phyloP scores from a whole-genome alignment of 2,797 vertebrate species.

The Neosalanx taihuensis region DNA sequence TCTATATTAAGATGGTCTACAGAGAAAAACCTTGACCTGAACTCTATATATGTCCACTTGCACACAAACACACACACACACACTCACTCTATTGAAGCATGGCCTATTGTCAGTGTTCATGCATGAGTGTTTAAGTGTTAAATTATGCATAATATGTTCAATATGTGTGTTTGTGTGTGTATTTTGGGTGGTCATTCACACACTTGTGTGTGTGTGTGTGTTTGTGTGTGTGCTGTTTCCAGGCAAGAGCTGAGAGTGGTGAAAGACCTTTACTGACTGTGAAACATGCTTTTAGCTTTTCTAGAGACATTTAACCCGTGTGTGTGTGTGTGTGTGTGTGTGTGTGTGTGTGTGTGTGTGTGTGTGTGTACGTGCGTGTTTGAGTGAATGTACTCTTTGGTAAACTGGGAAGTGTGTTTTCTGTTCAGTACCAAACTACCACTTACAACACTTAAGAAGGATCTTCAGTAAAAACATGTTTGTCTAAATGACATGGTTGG shows the following conservation, averaged over 20 bases:
- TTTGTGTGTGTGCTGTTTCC: background rate
- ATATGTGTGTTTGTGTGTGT: too few species aligned
- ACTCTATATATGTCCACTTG: background rate
- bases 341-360: conserved; percentile 19
- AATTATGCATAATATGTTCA: background rate
- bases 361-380: conserved; percentile 2
- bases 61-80: background rate
- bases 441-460: conserved; percentile 53
- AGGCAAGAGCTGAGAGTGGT: conserved; percentile 12
- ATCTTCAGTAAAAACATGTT: conserved; percentile 64
- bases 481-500: conserved; percentile 59
- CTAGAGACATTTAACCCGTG: background rate
- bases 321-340: conserved; percentile 5
- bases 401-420: background rate
- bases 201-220: background rate
- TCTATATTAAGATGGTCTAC: conserved; percentile 27
- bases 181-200: too few species aligned
- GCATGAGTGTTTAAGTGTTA: too few species aligned
- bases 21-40: background rate
- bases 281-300: background rate
- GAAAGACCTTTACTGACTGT: background rate
- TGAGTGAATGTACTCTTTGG: background rate
- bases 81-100: background rate
- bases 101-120: background rate
- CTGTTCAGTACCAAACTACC: conserved; percentile 45